Evolutionary conservation across 2,113 vertebrate genomes (phyloP), one percentile per base, ranked within the genome.

Genomic region (Mungos mungo): DNA sequence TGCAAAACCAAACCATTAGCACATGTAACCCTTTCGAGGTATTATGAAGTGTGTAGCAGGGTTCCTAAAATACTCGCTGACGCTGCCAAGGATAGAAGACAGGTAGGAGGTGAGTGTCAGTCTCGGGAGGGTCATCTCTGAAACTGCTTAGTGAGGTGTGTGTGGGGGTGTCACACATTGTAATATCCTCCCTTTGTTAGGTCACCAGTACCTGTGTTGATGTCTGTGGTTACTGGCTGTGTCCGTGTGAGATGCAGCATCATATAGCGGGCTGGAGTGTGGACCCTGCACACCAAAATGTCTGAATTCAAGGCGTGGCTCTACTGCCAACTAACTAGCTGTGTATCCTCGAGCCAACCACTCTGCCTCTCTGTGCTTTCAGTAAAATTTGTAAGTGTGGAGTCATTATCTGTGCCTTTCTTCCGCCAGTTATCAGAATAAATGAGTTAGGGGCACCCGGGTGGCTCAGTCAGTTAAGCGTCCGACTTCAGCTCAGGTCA

Each of bases 1-100:
- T 90, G 77, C 69, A 88, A 95, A 98, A 89, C 79, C 18, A 21
- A 93, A 72, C 27, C n/a, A 85, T 79, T 88, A 79, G 83, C 54
- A 41, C 72, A 5, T n/a, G 71, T 82, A 91, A 96, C 89, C 92
- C 82, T 96, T 92, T 89, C 31, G 13, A 47, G 87, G 90, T 92
- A 65, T 27, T 5, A 33, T 31, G 38, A 54, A 79, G 66, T 10
- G 1, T 18, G 23, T 7, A 0, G 27, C 13, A 66, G 65, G 47
- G 19, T 14, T 87, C 41, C 74, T 11, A 1, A 4, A 69, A 54
- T 33, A 66, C 35, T 11, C 12, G 2, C 6, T 29, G 60, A 90
- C 52, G 33, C 2, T 1, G 35, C 29, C 10, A 6, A 65, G 23
- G 57, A 69, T 21, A 33, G 14, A 35, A 60, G 41, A 35, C 21